phyloP scores from a whole-genome alignment of 1,140 invertebrate species.

The Acromyrmex heyeri region DNA sequence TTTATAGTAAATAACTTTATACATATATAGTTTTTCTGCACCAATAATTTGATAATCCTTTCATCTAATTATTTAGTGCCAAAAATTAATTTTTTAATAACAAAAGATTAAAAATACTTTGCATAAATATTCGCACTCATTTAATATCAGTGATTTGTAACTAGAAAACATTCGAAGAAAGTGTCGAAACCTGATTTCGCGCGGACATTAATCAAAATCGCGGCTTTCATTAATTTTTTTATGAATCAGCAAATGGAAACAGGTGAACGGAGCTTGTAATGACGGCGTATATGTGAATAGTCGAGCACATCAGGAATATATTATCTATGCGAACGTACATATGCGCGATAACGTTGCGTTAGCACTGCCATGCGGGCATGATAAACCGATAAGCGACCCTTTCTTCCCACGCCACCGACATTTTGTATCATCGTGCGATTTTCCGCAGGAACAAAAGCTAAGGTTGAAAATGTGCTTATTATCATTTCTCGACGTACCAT shows the following conservation, averaged over 20 bases:
- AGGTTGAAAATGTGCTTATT: constrained; percentile 15
- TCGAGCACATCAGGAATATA: constrained; percentile 72
- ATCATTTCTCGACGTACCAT: background rate
- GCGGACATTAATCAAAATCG: constrained; percentile 41
- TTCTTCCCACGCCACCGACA: constrained; percentile 73
- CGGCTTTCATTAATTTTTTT: constrained; percentile 38
- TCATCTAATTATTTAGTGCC: background rate
- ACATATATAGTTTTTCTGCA: too few species aligned
- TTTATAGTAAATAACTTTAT: too few species aligned
- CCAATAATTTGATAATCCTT: too few species aligned
- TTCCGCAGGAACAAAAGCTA: constrained; percentile 50
- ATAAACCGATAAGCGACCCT: constrained; percentile 77
- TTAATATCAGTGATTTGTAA: background rate
- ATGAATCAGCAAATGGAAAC: constrained; percentile 26
- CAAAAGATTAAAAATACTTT: background rate
- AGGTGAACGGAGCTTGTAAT: constrained; percentile 68
- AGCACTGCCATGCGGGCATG: constrained; percentile 73
- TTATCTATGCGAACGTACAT: constrained; percentile 73
- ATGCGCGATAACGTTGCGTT: constrained; percentile 74
- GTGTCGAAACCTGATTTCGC: constrained; percentile 15
- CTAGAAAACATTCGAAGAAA: constrained; percentile 36
- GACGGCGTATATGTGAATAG: constrained; percentile 58
- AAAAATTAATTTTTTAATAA: background rate
- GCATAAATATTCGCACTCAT: background rate
- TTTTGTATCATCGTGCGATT: constrained; percentile 51